phyloP scores from a whole-genome alignment of 2,888 invertebrate species.

The Nematopogon swammerdamellus region DNA sequence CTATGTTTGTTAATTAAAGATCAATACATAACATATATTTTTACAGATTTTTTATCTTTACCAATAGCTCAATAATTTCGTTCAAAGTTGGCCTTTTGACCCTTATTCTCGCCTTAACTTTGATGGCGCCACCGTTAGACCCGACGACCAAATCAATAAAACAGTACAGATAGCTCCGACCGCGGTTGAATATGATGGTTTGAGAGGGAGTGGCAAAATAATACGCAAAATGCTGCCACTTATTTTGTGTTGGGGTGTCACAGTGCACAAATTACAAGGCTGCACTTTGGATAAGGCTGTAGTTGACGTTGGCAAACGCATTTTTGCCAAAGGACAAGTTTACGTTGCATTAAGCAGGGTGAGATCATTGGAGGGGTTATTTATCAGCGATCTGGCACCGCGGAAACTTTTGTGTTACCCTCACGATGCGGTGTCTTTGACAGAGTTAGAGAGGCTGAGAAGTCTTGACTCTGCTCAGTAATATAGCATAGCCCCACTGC shows the following conservation, averaged over 20 bases:
- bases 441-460: too few relatives aligned
- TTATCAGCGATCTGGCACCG: neutral
- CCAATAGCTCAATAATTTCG: too few relatives aligned
- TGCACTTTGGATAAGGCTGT: constrained; percentile 16
- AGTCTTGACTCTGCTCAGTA: too few relatives aligned
- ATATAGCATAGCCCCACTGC: too few relatives aligned
- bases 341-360: constrained; percentile 16
- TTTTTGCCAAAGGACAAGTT: constrained; percentile 15
- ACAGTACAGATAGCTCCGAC: too few relatives aligned
- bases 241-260: constrained; percentile 13
- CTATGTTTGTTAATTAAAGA: too few relatives aligned
- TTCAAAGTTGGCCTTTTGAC: too few relatives aligned
- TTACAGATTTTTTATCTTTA: too few relatives aligned
- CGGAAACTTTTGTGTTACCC: constrained; percentile 1
- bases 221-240: constrained; percentile 16
- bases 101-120: too few relatives aligned
- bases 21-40: too few relatives aligned
- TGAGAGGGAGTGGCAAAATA: constrained; percentile 14
- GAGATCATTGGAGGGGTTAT: constrained; percentile 7
- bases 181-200: constrained; percentile 10
- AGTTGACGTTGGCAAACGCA: constrained; percentile 13
- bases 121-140: too few relatives aligned
- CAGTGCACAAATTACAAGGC: constrained; percentile 17
- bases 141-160: too few relatives aligned
- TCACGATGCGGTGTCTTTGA: neutral